Conservation (phyloP, 2,888 invertebrate species). For the Homarus gammarus region DNA sequence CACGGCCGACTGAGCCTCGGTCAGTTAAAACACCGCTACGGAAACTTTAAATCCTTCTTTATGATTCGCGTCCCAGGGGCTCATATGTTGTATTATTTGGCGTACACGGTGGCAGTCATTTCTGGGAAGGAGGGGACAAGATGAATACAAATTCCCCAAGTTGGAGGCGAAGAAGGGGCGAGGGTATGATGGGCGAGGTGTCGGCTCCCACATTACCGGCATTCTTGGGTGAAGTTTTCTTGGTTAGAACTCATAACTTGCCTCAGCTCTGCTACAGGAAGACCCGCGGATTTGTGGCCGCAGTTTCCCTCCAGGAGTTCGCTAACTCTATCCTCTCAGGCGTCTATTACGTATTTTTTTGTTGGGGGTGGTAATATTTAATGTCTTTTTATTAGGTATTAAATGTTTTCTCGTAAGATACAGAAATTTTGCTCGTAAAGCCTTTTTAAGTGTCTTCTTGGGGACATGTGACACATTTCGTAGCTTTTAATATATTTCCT, state of each 20-base stretch:
- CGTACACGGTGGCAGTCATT: background rate
- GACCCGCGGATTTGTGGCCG: background rate
- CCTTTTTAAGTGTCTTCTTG: too few species aligned
- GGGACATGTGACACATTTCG: too few species aligned
- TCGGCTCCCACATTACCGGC: background rate
- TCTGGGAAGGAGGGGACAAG: background rate
- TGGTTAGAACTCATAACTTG: slow-evolving; percentile 13
- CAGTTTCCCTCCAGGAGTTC: background rate
- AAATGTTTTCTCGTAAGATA: too few species aligned
- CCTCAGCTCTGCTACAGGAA: background rate
- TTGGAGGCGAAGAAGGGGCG: background rate
- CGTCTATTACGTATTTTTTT: background rate
- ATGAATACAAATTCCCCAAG: background rate
- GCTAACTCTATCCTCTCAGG: background rate
- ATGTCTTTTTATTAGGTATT: too few species aligned
- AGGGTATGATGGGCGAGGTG: background rate
- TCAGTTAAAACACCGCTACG: too few species aligned
- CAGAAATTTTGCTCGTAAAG: too few species aligned
- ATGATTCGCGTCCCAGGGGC: too few species aligned
- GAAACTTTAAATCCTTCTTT: too few species aligned
- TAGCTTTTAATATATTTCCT: too few species aligned
- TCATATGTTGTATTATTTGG: too few species aligned
- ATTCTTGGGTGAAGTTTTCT: slow-evolving; percentile 2
- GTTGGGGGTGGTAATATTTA: too few species aligned
- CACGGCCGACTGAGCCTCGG: too few species aligned